Evolutionary conservation across 2,113 vertebrate species (phyloP).

Genomic region (Sitta europaea): DNA sequence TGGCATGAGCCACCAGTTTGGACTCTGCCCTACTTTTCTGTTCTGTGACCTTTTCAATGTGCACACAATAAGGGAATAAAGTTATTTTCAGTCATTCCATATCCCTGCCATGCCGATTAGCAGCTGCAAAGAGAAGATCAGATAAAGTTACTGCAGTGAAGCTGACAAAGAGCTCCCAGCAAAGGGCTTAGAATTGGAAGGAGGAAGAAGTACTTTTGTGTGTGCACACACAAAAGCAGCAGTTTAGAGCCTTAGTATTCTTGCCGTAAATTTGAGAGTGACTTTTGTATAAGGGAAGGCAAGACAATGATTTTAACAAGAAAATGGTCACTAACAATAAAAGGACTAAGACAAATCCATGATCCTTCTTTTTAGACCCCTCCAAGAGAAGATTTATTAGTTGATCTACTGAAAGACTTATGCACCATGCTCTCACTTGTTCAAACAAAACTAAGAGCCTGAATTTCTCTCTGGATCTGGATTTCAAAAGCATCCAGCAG

Average conservation of each 20-base stretch:
- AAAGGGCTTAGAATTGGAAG: not conserved
- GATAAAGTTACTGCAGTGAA: not conserved
- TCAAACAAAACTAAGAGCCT: not conserved
- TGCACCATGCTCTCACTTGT: not conserved
- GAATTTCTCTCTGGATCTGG: not conserved
- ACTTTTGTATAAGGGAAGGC: not conserved
- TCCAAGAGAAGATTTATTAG: not conserved
- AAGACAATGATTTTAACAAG: not conserved
- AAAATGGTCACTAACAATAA: not conserved
- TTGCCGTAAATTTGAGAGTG: not conserved
- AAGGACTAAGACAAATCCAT: not conserved
- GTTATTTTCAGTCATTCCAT: not conserved
- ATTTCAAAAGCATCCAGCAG: not conserved
- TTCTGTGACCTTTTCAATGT: not conserved
- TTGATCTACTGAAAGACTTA: not conserved
- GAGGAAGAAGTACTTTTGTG: not conserved
- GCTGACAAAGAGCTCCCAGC: not conserved
- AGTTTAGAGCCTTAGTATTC: not conserved
- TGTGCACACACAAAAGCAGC: not conserved
- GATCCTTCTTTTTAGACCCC: not conserved
- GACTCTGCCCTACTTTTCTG: constrained; percentile 11
- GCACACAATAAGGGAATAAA: not conserved
- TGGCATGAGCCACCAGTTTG: not conserved
- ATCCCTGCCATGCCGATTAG: constrained; percentile 42
- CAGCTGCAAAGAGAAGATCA: constrained; percentile 22